Conservation (phyloP, 2,888 invertebrate genomes). For the Hemicrepidius hirtus region DNA sequence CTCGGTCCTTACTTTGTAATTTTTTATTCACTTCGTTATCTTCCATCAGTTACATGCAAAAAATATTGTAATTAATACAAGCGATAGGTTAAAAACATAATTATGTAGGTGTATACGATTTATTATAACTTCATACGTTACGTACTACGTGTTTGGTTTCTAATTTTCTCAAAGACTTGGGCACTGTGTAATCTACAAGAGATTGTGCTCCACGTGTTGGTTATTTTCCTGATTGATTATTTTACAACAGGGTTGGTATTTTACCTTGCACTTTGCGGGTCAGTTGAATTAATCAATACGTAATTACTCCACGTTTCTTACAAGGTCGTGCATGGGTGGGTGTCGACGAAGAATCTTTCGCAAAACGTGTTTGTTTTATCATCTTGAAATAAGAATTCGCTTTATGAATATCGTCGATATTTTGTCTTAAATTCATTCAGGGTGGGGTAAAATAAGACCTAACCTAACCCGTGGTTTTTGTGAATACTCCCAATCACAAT, state of each 20-base stretch:
- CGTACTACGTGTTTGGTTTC: background rate
- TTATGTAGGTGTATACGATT: constrained; percentile 7
- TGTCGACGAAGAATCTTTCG: background rate
- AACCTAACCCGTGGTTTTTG: too few relatives aligned
- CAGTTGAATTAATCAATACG: constrained; percentile 19
- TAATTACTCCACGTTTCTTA: constrained; percentile 13
- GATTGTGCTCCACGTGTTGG: background rate
- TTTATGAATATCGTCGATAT: too few relatives aligned
- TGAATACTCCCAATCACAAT: too few relatives aligned
- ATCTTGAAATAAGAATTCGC: too few relatives aligned
- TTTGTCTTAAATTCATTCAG: too few relatives aligned
- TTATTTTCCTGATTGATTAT: constrained; percentile 9
- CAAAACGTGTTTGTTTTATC: too few relatives aligned
- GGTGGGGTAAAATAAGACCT: too few relatives aligned
- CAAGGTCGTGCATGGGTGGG: constrained; percentile 15
- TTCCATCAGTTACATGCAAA: background rate
- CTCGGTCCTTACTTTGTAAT: background rate
- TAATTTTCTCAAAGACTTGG: constrained; percentile 1
- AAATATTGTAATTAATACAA: constrained; percentile 8
- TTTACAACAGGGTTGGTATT: constrained; percentile 9
- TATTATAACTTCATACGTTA: background rate
- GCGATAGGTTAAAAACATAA: background rate
- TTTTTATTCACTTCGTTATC: background rate
- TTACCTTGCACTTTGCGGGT: constrained; percentile 14
- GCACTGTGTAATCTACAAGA: background rate